Percentiles rank a stretch among this genome's conserved stretches.
Conservation (phyloP, 2,113 vertebrate species). For the Argyrosomus japonicus region DNA sequence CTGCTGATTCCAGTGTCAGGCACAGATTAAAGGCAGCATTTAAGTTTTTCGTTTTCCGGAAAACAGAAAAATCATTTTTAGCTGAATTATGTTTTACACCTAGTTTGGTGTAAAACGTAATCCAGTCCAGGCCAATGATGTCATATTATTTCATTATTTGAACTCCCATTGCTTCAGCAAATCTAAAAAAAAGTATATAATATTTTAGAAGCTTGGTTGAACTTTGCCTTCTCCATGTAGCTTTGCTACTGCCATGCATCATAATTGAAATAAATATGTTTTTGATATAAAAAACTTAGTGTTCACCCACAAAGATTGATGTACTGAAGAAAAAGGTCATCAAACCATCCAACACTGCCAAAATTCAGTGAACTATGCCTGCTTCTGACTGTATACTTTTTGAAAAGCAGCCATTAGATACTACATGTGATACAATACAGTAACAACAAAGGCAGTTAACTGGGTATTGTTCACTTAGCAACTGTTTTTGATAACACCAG, state of each 20-base stretch:
- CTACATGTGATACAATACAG: not conserved
- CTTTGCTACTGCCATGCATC: not conserved
- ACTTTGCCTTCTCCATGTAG: not conserved
- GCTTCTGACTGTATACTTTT: constrained; percentile 5
- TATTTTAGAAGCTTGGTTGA: not conserved
- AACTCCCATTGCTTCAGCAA: not conserved
- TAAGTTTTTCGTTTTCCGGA: not conserved
- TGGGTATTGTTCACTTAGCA: constrained; percentile 1
- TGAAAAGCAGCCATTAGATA: constrained; percentile 15
- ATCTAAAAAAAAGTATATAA: not conserved
- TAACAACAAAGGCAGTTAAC: not conserved
- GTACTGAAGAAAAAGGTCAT: not conserved
- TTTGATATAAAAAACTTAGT: not conserved
- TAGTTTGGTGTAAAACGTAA: not conserved
- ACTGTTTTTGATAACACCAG: not conserved
- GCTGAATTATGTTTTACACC: not conserved
- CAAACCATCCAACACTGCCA: not conserved
- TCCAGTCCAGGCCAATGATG: not conserved
- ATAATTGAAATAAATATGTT: not conserved
- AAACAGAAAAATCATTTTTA: not conserved
- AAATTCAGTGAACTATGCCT: not conserved
- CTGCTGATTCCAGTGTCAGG: not conserved
- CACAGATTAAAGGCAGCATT: not conserved
- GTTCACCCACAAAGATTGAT: not conserved
- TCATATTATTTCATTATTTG: not conserved